Evolutionary conservation across 2,888 invertebrate genomes (phyloP).

Genomic region (Osedax frankpressi): DNA sequence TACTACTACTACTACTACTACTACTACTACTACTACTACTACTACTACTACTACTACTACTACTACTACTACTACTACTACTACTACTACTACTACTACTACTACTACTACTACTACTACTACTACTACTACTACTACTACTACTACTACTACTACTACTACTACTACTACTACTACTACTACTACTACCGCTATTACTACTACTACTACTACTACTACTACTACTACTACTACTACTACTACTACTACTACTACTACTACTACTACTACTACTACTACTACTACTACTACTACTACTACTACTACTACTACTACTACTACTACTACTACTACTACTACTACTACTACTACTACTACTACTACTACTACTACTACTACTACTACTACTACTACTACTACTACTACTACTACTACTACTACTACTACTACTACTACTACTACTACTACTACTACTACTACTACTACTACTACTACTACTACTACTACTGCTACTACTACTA

Average conservation of each 20-base stretch:
- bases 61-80: conserved; percentile 7
- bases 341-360: conserved; percentile 25
- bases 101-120: conserved; percentile 5
- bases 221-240: neutral
- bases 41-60: conserved; percentile 4
- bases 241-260: conserved; percentile 18
- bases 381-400: conserved; percentile 15
- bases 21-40: conserved; percentile 9
- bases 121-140: neutral
- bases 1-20: conserved; percentile 8
- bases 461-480: conserved; percentile 8
- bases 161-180: neutral
- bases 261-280: conserved; percentile 25
- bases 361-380: conserved; percentile 22
- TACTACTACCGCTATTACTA: neutral
- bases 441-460: conserved; percentile 8
- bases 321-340: conserved; percentile 26
- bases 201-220: neutral
- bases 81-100: conserved; percentile 7
- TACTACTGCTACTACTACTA: conserved; percentile 14
- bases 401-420: neutral
- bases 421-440: neutral
- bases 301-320: conserved; percentile 25
- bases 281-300: conserved; percentile 26
- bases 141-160: neutral